Base-by-base conservation (phyloP, 2,797 vertebrate genomes). In the Eulemur mongoz region DNA sequence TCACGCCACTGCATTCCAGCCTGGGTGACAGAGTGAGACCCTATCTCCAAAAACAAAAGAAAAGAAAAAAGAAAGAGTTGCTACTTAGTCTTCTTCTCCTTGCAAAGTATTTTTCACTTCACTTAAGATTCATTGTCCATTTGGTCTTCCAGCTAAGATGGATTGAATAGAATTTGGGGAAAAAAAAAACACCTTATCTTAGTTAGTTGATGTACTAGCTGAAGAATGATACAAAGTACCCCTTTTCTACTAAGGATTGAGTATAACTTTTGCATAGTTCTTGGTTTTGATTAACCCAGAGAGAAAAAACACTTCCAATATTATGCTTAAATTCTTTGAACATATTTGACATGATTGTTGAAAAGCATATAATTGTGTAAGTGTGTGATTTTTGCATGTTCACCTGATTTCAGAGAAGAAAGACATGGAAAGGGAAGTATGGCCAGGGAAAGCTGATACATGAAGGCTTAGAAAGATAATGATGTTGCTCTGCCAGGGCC, bases 371-470 rank as follows among this genome's bases (percentile, higher is more conserved):
- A 84, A 91, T 76, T 94, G 43, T 91, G 1, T 78, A 79, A 95
- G 54, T 94, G 45, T 95, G 72, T 92, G 82, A 89, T 94, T 97
- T 97, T 96, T 97, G 43, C 48, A 63, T 88, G 67, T 96, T 96
- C 84, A 90, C 73, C 76, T 95, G 93, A 95, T 89, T 96, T 97
- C 70, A 91, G 94, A 93, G 52, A 92, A 90, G 82, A 95, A 94
- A 96, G 89, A 86, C 93, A 83, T 67, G 63, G 70, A 86, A 92
- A 96, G 89, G 94, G 96, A 95, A 97, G 96, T 97, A 38, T 81
- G 43, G 87, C 82, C 93, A 72, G 67, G 92, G 90, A 97, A 97
- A 97, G 88, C 76, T 95, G 96, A 98, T 98, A 96, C 84, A 32
- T 85, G 81, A 95, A 95, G 88, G 83, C 72, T 92, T 84, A 80